These are phyloP conservation scores for Apamea monoglypha DNA, from an alignment of 2,888 invertebrate species.

Conservation along the genomic window DNA sequence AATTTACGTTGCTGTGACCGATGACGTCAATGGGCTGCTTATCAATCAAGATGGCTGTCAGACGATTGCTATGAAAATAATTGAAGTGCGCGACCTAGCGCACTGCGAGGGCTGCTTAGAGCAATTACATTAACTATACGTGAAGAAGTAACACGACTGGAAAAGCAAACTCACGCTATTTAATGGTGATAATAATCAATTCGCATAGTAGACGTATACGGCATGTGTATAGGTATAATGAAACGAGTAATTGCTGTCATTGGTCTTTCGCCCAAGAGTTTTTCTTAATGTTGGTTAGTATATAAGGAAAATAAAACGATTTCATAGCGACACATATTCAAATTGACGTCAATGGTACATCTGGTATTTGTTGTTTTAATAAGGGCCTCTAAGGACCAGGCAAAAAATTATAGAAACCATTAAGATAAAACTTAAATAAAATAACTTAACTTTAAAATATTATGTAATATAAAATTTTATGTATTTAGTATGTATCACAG, in stretches of 20 bases:
- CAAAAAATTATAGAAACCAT: background rate
- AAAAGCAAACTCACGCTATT: conserved; percentile 24
- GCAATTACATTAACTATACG: conserved; percentile 33
- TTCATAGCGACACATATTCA: conserved; percentile 11
- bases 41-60: conserved; percentile 57
- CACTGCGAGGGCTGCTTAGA: conserved; percentile 24
- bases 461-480: conserved; percentile 10
- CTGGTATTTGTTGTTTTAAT: conserved; percentile 44
- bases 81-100: conserved; percentile 61
- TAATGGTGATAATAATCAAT: conserved; percentile 22
- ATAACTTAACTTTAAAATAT: conserved; percentile 17
- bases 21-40: conserved; percentile 57
- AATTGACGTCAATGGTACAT: conserved; percentile 39
- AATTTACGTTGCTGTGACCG: conserved; percentile 35
- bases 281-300: conserved; percentile 9
- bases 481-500: background rate
- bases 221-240: background rate
- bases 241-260: background rate
- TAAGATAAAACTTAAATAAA: no score
- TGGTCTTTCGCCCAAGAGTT: background rate
- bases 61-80: conserved; percentile 50
- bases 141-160: conserved; percentile 1
- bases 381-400: conserved; percentile 13
- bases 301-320: conserved; percentile 22
- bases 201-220: background rate